Evolutionary conservation across 1,140 invertebrate genomes (phyloP).

Genomic region (Nymphalis io): DNA sequence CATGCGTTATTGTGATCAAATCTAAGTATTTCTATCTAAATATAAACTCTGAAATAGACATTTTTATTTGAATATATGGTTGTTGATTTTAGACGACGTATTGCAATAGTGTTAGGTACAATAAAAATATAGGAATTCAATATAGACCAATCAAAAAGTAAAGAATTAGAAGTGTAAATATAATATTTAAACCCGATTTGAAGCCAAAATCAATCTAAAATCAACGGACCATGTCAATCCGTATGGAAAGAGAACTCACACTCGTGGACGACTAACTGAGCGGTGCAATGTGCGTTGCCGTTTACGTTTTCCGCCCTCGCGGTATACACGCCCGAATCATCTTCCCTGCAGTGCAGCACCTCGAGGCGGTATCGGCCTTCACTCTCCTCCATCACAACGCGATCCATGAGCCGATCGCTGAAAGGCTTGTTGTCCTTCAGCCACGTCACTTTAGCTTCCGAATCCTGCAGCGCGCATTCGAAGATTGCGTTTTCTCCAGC

Average conservation of each 20-base stretch:
- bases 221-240: conserved; percentile 9
- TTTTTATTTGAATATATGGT: neutral
- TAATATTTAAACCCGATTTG: too few species aligned
- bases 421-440: conserved; percentile 93
- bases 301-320: conserved; percentile 92
- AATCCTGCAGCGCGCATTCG: conserved; percentile 86
- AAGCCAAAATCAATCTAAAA: neutral
- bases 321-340: conserved; percentile 95
- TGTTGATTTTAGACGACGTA: neutral
- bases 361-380: conserved; percentile 84
- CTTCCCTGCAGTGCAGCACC: conserved; percentile 89
- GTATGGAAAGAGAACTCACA: conserved; percentile 81
- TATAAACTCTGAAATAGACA: neutral
- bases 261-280: conserved; percentile 91
- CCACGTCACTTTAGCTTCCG: conserved; percentile 88
- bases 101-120: too few species aligned
- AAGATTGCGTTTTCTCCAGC: conserved; percentile 93
- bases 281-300: conserved; percentile 90
- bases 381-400: conserved; percentile 84
- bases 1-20: conserved; percentile 49
- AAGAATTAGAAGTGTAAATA: too few species aligned
- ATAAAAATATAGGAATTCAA: too few species aligned
- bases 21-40: conserved; percentile 1
- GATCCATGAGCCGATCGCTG: conserved; percentile 87
- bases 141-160: too few species aligned